Conservation (phyloP, 2,888 invertebrate species). For the Troglohyphantes excavatus region DNA sequence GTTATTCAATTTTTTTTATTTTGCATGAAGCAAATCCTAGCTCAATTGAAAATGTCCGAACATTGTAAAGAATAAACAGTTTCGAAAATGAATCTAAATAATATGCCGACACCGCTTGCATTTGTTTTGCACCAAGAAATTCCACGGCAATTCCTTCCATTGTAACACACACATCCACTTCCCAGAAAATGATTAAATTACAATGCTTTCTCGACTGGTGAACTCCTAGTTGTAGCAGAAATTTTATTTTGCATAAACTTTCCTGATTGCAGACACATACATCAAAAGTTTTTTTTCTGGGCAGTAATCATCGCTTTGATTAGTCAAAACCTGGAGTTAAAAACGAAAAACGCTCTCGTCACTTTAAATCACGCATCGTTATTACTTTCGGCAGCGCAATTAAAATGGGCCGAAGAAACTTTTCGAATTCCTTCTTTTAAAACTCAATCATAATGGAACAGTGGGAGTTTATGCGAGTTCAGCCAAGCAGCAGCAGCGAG, state of each 20-base stretch:
- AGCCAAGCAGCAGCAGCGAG: neutral
- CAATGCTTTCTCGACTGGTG: neutral
- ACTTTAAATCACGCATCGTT: neutral
- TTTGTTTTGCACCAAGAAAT: no score
- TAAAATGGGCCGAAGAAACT: neutral
- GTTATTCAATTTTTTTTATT: no score
- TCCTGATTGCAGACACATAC: neutral
- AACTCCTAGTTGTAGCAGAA: neutral
- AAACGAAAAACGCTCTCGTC: neutral
- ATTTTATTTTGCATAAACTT: conserved; percentile 1
- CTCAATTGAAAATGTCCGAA: no score
- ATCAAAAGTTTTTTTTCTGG: neutral
- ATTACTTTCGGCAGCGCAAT: neutral
- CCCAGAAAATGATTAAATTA: neutral
- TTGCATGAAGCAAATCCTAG: no score
- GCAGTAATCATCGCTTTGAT: neutral
- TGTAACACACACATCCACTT: neutral
- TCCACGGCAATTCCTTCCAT: no score
- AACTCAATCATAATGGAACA: neutral
- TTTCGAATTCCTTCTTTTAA: neutral
- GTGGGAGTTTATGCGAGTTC: neutral
- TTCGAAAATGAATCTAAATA: no score
- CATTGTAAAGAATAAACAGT: no score
- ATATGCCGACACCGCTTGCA: no score
- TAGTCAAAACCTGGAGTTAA: conserved; percentile 2